A percentile compares a stretch with the other conserved stretches of the same genome.
Evolutionary conservation across 2,888 invertebrate species (phyloP).

Genomic region (Eupithecia tripunctaria): DNA sequence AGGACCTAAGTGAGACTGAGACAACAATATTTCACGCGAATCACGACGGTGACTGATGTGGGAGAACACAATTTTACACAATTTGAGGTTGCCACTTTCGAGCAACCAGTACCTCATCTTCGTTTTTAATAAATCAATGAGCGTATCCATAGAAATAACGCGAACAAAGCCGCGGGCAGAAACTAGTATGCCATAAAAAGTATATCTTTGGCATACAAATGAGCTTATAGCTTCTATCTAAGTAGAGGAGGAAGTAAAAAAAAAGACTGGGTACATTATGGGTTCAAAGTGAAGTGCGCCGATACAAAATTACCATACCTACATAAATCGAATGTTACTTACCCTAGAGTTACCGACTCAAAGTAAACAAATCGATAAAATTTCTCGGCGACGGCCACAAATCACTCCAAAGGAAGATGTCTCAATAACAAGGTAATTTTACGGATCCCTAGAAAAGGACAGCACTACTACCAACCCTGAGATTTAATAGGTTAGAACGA

Average conservation of each 20-base stretch:
- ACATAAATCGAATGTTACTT: slow-evolving; percentile 66
- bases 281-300: slow-evolving; percentile 57
- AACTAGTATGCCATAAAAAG: no score
- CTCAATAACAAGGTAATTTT: slow-evolving; percentile 76
- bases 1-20: no score
- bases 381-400: slow-evolving; percentile 71
- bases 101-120: no score
- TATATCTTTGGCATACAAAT: background rate
- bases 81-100: no score
- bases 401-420: slow-evolving; percentile 77
- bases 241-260: slow-evolving; percentile 5
- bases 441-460: slow-evolving; percentile 59
- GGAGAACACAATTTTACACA: no score
- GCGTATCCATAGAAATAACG: no score
- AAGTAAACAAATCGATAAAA: slow-evolving; percentile 83
- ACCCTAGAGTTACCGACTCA: slow-evolving; percentile 65
- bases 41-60: no score
- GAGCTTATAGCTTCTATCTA: background rate
- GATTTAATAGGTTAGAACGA: slow-evolving; percentile 55
- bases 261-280: slow-evolving; percentile 34
- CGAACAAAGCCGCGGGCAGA: no score
- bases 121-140: no score
- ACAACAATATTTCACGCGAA: no score
- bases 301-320: slow-evolving; percentile 70
- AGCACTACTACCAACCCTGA: slow-evolving; percentile 36